Evolutionary conservation across 2,888 invertebrate species (phyloP).

Genomic region (Ethmia dodecea): DNA sequence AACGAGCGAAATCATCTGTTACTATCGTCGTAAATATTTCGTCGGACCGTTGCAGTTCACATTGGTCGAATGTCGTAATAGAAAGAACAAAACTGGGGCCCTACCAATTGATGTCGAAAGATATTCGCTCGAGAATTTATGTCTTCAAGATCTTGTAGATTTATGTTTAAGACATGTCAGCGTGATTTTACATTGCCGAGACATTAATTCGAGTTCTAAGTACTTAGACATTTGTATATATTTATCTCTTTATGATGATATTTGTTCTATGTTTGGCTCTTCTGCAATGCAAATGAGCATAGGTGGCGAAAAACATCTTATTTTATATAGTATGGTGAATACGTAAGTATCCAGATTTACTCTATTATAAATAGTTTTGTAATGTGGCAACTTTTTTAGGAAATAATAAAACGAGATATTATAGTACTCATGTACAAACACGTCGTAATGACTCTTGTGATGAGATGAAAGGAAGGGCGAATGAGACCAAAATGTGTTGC

Average conservation of each 20-base stretch:
- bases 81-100: slow-evolving; percentile 17
- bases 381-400: neutral
- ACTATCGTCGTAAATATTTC: slow-evolving; percentile 47
- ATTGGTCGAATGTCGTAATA: slow-evolving; percentile 21
- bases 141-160: too few relatives aligned
- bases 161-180: too few relatives aligned
- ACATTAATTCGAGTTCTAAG: too few relatives aligned
- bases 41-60: slow-evolving; percentile 23
- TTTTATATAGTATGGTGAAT: neutral
- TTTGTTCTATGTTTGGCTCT: too few relatives aligned
- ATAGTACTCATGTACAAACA: neutral
- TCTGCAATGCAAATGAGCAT: too few relatives aligned
- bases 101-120: neutral
- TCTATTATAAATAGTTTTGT: too few relatives aligned
- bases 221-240: too few relatives aligned
- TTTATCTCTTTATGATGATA: too few relatives aligned
- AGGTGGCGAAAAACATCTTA: neutral
- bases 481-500: slow-evolving; percentile 26
- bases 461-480: slow-evolving; percentile 30
- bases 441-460: slow-evolving; percentile 30
- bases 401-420: neutral
- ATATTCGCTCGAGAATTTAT: too few relatives aligned
- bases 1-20: slow-evolving; percentile 43
- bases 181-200: too few relatives aligned
- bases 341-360: too few relatives aligned